phyloP scores from a whole-genome alignment of 2,113 vertebrate genomes.

The Scalopus aquaticus region DNA sequence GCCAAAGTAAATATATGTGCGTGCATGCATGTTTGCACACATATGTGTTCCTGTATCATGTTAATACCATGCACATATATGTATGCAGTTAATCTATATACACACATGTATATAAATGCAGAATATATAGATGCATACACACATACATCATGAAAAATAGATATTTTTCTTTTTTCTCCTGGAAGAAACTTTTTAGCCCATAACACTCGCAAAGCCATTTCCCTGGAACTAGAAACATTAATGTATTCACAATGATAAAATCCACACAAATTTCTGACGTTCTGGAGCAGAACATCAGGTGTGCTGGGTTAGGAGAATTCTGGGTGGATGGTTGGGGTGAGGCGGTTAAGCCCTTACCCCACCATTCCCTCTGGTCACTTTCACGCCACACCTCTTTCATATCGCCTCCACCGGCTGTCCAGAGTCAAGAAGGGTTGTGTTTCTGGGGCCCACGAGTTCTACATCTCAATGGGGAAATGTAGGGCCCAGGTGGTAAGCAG shows the following conservation, averaged over 20 bases:
- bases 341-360: background rate
- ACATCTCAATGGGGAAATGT: accelerated
- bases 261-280: background rate
- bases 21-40: background rate
- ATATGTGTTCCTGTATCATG: background rate
- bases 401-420: accelerated
- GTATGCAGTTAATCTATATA: no score
- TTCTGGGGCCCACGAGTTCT: background rate
- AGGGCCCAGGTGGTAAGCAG: accelerated
- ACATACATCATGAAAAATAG: background rate
- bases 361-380: no score
- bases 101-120: no score
- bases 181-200: background rate
- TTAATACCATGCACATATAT: background rate
- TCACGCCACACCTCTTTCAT: background rate
- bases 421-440: accelerated
- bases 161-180: background rate
- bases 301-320: background rate
- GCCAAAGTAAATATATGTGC: background rate
- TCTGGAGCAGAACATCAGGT: background rate
- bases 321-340: background rate
- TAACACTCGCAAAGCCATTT: background rate
- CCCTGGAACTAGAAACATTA: background rate
- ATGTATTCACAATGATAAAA: background rate
- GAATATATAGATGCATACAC: background rate